Evolutionary conservation across 1,140 invertebrate species (phyloP).

Genomic region (Ctenoplectra terminalis): DNA sequence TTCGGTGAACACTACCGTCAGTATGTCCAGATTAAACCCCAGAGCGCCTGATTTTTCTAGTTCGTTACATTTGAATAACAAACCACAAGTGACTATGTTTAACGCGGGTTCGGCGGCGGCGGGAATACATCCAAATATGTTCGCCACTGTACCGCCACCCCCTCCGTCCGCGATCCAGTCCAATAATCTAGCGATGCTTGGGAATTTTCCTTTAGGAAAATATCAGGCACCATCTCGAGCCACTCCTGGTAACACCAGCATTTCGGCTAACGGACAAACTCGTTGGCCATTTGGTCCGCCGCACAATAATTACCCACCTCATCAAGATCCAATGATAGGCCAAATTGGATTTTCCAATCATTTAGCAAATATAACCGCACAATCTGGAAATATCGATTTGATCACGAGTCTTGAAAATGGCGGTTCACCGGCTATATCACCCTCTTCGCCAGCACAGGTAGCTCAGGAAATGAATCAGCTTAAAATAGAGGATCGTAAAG

Average conservation of each 20-base stretch:
- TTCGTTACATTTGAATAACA: slow-evolving; percentile 81
- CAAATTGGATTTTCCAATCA: slow-evolving; percentile 78
- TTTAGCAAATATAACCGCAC: slow-evolving; percentile 76
- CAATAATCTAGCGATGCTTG: slow-evolving; percentile 74
- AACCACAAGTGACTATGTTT: slow-evolving; percentile 81
- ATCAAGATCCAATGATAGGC: slow-evolving; percentile 78
- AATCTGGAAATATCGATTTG: slow-evolving; percentile 82
- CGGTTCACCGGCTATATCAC: slow-evolving; percentile 86
- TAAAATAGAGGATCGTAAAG: slow-evolving; percentile 87
- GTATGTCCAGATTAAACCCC: slow-evolving; percentile 92
- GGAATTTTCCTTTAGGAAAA: slow-evolving; percentile 77
- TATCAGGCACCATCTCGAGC: slow-evolving; percentile 72
- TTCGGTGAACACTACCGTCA: slow-evolving; percentile 82
- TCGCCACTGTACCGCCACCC: slow-evolving; percentile 76
- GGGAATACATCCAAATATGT: slow-evolving; percentile 78
- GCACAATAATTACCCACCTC: slow-evolving; percentile 76
- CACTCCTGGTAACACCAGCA: slow-evolving; percentile 54
- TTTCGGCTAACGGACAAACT: slow-evolving; percentile 72
- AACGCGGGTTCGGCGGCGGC: slow-evolving; percentile 67
- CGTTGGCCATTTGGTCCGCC: slow-evolving; percentile 77
- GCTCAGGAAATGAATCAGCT: slow-evolving; percentile 77
- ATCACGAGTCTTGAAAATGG: slow-evolving; percentile 83
- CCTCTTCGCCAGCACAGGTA: slow-evolving; percentile 80
- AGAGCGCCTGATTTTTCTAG: slow-evolving; percentile 92
- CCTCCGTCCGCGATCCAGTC: slow-evolving; percentile 82